Percentiles rank a stretch among this genome's conserved stretches.
These are phyloP conservation scores for Merodon equestris DNA, from an alignment of 2,888 invertebrate species.

Conservation along the genomic window DNA sequence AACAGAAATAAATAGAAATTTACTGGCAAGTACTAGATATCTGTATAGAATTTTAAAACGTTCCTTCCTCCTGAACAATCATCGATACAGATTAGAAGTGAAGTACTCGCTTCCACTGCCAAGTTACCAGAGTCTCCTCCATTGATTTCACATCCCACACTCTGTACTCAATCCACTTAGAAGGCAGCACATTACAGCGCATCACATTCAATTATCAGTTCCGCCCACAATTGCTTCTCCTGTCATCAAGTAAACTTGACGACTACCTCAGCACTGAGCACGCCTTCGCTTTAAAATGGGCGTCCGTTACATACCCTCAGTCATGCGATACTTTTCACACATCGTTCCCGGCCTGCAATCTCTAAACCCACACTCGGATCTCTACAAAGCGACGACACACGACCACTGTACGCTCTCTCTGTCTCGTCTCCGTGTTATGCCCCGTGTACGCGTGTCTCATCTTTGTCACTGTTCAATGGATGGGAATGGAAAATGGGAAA, in stretches of 20 bases:
- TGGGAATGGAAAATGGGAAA: slow-evolving; percentile 1
- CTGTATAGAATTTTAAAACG: too few relatives aligned
- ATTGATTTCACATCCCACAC: too few relatives aligned
- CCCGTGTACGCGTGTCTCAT: slow-evolving; percentile 45
- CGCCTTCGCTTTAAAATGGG: slow-evolving; percentile 62
- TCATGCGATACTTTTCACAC: slow-evolving; percentile 54
- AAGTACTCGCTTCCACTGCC: too few relatives aligned
- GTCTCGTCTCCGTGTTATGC: not conserved
- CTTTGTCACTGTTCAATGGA: slow-evolving; percentile 30
- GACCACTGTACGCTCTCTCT: not conserved
- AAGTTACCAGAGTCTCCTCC: too few relatives aligned
- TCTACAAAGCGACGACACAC: too few relatives aligned
- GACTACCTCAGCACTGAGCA: slow-evolving; percentile 38
- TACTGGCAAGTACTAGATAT: too few relatives aligned
- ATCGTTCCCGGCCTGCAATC: slow-evolving; percentile 3
- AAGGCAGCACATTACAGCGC: not conserved
- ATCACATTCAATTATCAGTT: slow-evolving; percentile 26
- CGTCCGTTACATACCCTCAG: slow-evolving; percentile 24
- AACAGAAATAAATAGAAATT: too few relatives aligned
- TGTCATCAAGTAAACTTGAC: slow-evolving; percentile 47
- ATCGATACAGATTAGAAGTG: too few relatives aligned
- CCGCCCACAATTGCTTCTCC: slow-evolving; percentile 57
- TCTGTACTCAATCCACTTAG: too few relatives aligned
- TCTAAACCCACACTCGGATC: too few relatives aligned
- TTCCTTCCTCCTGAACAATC: too few relatives aligned